Base-by-base conservation (phyloP, 2,797 vertebrate species). In the Apodemus agrarius region DNA sequence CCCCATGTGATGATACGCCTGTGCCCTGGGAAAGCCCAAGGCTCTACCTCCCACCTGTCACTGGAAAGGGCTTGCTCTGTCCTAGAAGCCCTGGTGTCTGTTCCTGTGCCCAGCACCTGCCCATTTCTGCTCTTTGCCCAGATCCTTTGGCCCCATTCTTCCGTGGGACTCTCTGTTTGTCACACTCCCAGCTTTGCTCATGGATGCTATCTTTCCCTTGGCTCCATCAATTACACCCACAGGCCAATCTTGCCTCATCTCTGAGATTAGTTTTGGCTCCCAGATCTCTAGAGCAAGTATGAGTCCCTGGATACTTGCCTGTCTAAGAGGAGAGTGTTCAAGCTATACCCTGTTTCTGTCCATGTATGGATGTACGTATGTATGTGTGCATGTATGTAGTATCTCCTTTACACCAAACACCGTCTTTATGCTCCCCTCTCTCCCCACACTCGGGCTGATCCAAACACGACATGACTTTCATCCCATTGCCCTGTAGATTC, bases 71-170 rank as follows among this genome's bases (percentile, higher is more conserved):
- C 54, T 67, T 14, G 34, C 31, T 63, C 78, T 24, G 31, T 86
- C 59, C 80, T 90, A 61, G 83, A 84, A 87, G 54, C 76, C 89
- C 79, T 69, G 52, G 87, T 76, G 95, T 52, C 82, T 72, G 21
- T 87, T 85, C 59, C 74, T 89, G 89, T 95, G 94, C 92, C 89
- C 81, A 85, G 90, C 85, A 90, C 95, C 96, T 96, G 92, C 88
- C 54, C 95, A 83, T 78, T 90, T 94, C 84, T 96, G 95, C 78
- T n/a, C 61, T 80, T 87, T 94, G 76, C 91, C 52, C 93, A 96
- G 52, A 95, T 88, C 72, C 80, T 96, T 82, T 94, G 92, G 88
- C 75, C 87, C 3, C 7, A 54, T 9, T 43, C 92, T 72, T 87
- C 87, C 7, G 52, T 59, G 91, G 65, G 83, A 90, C 91, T 76